Base-by-base conservation (phyloP, 2,888 invertebrate genomes). In the Standfussiana lucernea region DNA sequence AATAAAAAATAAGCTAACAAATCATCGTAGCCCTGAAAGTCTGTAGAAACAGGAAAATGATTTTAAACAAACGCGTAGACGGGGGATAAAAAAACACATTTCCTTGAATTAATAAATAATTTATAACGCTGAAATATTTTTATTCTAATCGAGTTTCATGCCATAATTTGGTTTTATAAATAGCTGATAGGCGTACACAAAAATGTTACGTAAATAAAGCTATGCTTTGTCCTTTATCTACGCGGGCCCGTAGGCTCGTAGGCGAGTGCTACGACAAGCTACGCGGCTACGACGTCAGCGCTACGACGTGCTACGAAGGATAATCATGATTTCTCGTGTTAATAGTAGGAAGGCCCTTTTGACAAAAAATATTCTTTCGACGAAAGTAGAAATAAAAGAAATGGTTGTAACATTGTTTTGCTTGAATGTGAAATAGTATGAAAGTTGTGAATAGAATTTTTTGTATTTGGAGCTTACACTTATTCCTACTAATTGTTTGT, bases 231-330 rank as follows among this genome's bases (percentile, higher is more conserved):
- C 69, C 66, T 82, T 70, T 73, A 79, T 70, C 72, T 74, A 67
- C 66, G 79, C 70, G 72, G 47, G 65, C 65, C 62, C 69, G 69
- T 79, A 78, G 35, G 32, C 37, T 61, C 77, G 85, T 88, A 84
- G 82, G 75, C 62, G 72, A 76, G 53, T 80, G 88, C 90, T 90
- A 88, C 89, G 74, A 80, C 70, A 72, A 56, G 74, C 85, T 90
- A 91, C 90, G 88, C 74, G 69, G 79, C 89, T 86, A 90, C 91
- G 89, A 77, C 79, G 77, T 80, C 79, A 76, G 42, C 70, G 72
- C 85, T 82, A 79, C 83, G 79, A 86, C 83, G 79, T 66, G 82
- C 84, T 84, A 86, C 86, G 82, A 83, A 68, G 72, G 75, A 81
- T 79, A 73, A 73, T 79, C 77, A 79, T 67, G 79, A 82, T 78